Percentiles rank a stretch among this genome's conserved stretches.
These are phyloP conservation scores for Dysdera silvatica DNA, from an alignment of 1,140 invertebrate species.

Conservation along the genomic window DNA sequence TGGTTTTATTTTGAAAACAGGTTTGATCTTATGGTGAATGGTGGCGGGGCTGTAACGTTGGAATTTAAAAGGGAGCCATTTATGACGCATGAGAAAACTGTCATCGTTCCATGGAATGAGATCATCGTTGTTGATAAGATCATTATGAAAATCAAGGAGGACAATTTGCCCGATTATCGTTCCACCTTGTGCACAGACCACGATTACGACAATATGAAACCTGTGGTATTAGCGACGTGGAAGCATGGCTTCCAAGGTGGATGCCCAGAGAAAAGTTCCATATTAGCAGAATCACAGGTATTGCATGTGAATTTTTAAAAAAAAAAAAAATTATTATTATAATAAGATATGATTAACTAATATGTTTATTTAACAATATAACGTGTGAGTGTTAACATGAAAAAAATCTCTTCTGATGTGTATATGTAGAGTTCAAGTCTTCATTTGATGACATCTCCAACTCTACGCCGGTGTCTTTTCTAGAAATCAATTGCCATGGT, in stretches of 20 bases:
- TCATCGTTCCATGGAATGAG: constrained; percentile 91
- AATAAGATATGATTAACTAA: no score
- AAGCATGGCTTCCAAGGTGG: constrained; percentile 75
- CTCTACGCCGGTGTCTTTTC: no score
- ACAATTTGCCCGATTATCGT: constrained; percentile 47
- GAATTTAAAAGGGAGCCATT: constrained; percentile 93
- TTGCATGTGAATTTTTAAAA: neutral
- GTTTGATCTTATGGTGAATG: constrained; percentile 98
- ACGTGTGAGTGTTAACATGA: no score
- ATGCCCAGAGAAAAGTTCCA: constrained; percentile 61
- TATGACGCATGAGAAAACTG: constrained; percentile 59
- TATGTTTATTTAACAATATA: no score
- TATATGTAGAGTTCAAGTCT: no score
- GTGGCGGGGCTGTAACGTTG: constrained; percentile 92
- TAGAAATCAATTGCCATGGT: no score
- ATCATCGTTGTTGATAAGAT: constrained; percentile 77
- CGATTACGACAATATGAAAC: constrained; percentile 63
- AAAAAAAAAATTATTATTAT: no score
- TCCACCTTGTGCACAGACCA: constrained; percentile 65
- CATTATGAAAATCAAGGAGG: constrained; percentile 64
- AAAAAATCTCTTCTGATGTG: no score
- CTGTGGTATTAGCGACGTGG: constrained; percentile 75
- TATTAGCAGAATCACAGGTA: constrained; percentile 82
- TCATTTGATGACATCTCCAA: no score
- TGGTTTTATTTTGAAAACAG: constrained; percentile 39